phyloP scores from a whole-genome alignment of 2,113 vertebrate species.

The Microcebus griseorufus region DNA sequence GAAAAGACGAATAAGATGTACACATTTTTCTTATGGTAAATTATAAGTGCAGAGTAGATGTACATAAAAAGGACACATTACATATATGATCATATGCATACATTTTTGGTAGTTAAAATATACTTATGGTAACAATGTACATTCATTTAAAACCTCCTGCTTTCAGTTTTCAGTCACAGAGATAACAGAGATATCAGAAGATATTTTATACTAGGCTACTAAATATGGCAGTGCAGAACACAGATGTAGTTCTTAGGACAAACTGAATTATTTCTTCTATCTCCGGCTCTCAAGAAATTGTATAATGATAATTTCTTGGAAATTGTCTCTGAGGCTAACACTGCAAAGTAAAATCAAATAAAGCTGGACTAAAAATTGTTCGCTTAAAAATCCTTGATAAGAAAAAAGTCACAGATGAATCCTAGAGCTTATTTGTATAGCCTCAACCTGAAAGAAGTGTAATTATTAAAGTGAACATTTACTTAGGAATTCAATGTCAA shows the following conservation, averaged over 20 bases:
- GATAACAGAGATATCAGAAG: conserved; percentile 21
- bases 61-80: not conserved
- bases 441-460: conserved; percentile 3
- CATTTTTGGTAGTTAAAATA: not conserved
- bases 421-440: conserved; percentile 34
- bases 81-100: not conserved
- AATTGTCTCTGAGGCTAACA: conserved; percentile 47
- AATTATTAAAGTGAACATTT: conserved; percentile 49
- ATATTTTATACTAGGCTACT: not conserved
- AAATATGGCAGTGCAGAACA: not conserved
- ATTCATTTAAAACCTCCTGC: not conserved
- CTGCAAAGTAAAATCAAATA: conserved; percentile 63
- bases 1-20: not conserved
- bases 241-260: not conserved
- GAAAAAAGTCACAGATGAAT: conserved; percentile 43
- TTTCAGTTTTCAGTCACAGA: not conserved
- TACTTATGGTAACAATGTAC: not conserved
- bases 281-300: conserved; percentile 17
- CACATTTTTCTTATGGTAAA: not conserved
- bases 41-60: not conserved
- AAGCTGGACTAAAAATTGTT: conserved; percentile 36
- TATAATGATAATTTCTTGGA: conserved; percentile 45
- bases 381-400: conserved; percentile 41
- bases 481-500: conserved; percentile 49
- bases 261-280: conserved; percentile 53